These are phyloP conservation scores for Porites divaricata DNA, from an alignment of 92 coral and sea anemone genomes.

Conservation along the genomic window DNA sequence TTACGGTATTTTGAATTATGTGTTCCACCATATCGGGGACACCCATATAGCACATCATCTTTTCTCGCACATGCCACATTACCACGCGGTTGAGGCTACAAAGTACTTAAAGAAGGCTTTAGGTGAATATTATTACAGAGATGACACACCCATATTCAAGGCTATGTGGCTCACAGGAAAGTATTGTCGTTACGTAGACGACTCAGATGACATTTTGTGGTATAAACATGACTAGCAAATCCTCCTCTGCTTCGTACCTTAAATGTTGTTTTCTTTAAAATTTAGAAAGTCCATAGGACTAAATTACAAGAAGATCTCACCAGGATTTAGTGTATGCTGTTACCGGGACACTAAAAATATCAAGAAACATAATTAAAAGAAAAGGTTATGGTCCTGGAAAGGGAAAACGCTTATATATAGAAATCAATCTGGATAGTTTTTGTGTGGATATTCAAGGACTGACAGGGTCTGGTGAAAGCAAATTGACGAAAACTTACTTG, in stretches of 20 bases:
- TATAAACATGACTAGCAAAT: slow-evolving; percentile 45
- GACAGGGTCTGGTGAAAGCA: too few species aligned
- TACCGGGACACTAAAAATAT: too few species aligned
- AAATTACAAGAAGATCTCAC: background rate
- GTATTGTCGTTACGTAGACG: slow-evolving; percentile 71
- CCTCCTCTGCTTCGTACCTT: background rate
- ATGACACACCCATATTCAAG: slow-evolving; percentile 57
- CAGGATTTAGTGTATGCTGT: too few species aligned
- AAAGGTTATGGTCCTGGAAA: too few species aligned
- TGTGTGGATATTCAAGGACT: too few species aligned
- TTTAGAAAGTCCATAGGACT: background rate
- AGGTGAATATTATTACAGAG: slow-evolving; percentile 62
- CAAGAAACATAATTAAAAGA: too few species aligned
- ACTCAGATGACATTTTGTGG: slow-evolving; percentile 55
- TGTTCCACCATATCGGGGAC: slow-evolving; percentile 73
- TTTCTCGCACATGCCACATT: slow-evolving; percentile 68
- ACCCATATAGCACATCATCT: slow-evolving; percentile 68
- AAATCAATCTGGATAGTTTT: too few species aligned
- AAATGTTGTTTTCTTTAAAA: too few species aligned
- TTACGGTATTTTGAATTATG: slow-evolving; percentile 62
- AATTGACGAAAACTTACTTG: too few species aligned
- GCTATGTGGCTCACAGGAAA: slow-evolving; percentile 69
- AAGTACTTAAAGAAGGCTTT: slow-evolving; percentile 39
- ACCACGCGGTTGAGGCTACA: slow-evolving; percentile 72
- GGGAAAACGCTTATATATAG: too few species aligned